phyloP scores from a whole-genome alignment of 2,797 vertebrate species.

The Neomorphus geoffroyi region DNA sequence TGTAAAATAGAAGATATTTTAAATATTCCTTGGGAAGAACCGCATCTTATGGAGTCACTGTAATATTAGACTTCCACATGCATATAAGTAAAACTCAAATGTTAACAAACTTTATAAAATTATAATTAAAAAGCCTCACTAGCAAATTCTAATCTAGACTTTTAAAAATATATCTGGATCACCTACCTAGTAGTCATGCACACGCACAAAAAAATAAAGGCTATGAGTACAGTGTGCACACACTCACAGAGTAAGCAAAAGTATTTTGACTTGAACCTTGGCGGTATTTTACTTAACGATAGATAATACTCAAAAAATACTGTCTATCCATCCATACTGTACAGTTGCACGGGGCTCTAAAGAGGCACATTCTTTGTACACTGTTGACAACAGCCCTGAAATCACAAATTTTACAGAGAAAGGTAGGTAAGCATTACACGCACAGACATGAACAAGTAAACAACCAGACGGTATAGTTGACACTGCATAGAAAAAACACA shows the following conservation, averaged over 20 bases:
- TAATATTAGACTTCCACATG: constrained; percentile 69
- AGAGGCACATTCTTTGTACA: constrained; percentile 92
- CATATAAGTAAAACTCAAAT: constrained; percentile 67
- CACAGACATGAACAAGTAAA: constrained; percentile 87
- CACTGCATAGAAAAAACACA: constrained; percentile 95
- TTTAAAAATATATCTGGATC: constrained; percentile 70
- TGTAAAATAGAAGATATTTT: constrained; percentile 74
- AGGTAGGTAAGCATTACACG: constrained; percentile 88
- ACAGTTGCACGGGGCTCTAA: constrained; percentile 87
- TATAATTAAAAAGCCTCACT: constrained; percentile 71
- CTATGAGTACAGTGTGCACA: constrained; percentile 74
- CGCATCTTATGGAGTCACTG: constrained; percentile 63
- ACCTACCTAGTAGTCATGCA: constrained; percentile 77
- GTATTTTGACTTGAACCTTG: constrained; percentile 35
- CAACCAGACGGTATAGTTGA: constrained; percentile 88
- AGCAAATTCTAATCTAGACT: constrained; percentile 68
- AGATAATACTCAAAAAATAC: constrained; percentile 70
- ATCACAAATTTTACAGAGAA: constrained; percentile 84
- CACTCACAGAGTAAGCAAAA: constrained; percentile 76
- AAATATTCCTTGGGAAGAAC: constrained; percentile 71
- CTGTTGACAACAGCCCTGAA: constrained; percentile 87
- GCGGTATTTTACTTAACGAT: constrained; percentile 46
- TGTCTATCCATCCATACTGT: constrained; percentile 77
- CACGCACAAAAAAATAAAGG: constrained; percentile 70
- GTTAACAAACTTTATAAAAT: constrained; percentile 73